These are phyloP conservation scores for Anguilla rostrata DNA, from an alignment of 2,113 vertebrate genomes.

Conservation along the genomic window DNA sequence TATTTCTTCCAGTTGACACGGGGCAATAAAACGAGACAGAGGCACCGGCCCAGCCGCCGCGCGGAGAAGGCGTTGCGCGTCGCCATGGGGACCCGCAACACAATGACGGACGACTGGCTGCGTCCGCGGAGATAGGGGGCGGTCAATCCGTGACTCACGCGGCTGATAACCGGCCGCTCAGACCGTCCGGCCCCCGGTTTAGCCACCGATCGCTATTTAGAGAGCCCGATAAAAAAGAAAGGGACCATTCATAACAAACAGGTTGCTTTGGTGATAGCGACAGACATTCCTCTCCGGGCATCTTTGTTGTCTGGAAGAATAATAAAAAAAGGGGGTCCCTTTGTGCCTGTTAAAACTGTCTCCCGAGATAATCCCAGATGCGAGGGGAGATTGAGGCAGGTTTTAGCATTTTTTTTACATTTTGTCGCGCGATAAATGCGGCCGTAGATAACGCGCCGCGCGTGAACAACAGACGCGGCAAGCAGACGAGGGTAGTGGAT, in stretches of 20 bases:
- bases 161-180: slow-evolving; percentile 31
- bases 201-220: slow-evolving; percentile 39
- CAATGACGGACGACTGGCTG: slow-evolving; percentile 43
- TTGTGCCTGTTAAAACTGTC: neutral
- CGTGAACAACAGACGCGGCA: neutral
- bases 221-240: slow-evolving; percentile 18
- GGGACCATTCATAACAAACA: neutral
- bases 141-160: slow-evolving; percentile 34
- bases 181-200: slow-evolving; percentile 32
- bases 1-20: neutral
- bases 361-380: neutral
- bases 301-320: neutral
- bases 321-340: neutral
- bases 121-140: slow-evolving; percentile 32
- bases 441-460: neutral
- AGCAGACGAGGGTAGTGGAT: neutral
- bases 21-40: neutral
- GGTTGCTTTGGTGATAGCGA: neutral
- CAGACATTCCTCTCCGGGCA: neutral
- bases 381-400: neutral
- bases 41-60: neutral
- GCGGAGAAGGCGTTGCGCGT: neutral
- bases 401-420: slow-evolving; percentile 5
- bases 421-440: neutral
- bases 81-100: slow-evolving; percentile 7